Evolutionary conservation across 2,797 vertebrate species (phyloP).

Genomic region (Manis crassicaudata): DNA sequence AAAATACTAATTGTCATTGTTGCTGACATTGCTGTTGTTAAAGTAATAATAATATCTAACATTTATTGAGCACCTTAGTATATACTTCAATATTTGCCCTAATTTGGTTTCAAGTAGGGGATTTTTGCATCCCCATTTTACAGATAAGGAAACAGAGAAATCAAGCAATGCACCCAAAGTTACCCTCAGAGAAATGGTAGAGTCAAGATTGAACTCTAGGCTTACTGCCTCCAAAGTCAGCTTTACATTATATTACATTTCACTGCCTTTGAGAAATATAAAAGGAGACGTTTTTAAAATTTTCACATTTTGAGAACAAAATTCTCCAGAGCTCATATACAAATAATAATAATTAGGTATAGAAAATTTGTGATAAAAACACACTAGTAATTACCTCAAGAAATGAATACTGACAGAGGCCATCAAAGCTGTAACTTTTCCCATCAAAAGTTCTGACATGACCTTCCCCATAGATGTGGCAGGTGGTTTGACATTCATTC

Average conservation of each 20-base stretch:
- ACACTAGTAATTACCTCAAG: slow-evolving; percentile 86
- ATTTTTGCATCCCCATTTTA: neutral
- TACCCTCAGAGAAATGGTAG: neutral
- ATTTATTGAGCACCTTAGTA: neutral
- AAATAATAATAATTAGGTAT: neutral
- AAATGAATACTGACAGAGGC: slow-evolving; percentile 91
- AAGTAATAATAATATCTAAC: neutral
- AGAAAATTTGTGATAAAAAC: neutral
- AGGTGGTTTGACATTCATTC: slow-evolving; percentile 86
- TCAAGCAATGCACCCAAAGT: neutral
- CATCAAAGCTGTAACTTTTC: slow-evolving; percentile 89
- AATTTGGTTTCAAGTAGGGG: neutral
- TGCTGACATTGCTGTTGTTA: neutral
- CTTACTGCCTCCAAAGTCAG: neutral
- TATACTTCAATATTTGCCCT: neutral
- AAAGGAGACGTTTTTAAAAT: rapidly evolving
- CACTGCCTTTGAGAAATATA: neutral
- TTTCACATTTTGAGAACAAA: neutral
- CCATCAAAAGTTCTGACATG: slow-evolving; percentile 91
- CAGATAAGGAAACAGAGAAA: neutral
- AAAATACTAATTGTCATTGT: neutral
- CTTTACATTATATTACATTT: neutral
- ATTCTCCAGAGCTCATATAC: neutral
- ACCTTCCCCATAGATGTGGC: slow-evolving; percentile 91
- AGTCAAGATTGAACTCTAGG: neutral